These are phyloP conservation scores for Corella eumyota DNA, from an alignment of 23 tunicate species.

Conservation along the genomic window DNA sequence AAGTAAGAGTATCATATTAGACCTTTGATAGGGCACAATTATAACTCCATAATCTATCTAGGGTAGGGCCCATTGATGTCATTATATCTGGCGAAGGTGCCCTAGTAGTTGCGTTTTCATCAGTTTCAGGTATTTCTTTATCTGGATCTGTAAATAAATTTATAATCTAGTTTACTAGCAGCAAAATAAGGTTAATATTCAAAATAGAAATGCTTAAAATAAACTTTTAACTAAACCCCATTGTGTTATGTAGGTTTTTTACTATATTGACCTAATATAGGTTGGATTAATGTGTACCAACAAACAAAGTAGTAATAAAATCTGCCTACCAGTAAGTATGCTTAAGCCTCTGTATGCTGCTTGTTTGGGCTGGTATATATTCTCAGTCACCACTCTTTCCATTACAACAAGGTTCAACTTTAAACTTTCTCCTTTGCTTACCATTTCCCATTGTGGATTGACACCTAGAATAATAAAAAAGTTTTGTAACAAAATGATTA, in stretches of 20 bases:
- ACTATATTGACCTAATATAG: too few relatives aligned
- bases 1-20: too few relatives aligned
- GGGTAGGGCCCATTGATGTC: conserved; percentile 70
- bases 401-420: conserved; percentile 64
- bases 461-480: too few relatives aligned
- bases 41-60: conserved; percentile 72
- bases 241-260: too few relatives aligned
- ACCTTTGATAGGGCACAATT: conserved; percentile 59
- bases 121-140: conserved; percentile 43
- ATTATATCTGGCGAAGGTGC: conserved; percentile 61
- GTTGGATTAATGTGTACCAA: too few relatives aligned
- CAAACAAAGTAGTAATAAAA: too few relatives aligned
- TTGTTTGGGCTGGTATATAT: conserved; percentile 78
- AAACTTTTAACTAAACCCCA: too few relatives aligned
- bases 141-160: conserved; percentile 57
- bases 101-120: conserved; percentile 21
- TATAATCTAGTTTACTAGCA: too few relatives aligned
- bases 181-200: too few relatives aligned
- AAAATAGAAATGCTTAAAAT: too few relatives aligned
- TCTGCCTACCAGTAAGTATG: conserved; percentile 35
- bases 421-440: conserved; percentile 33
- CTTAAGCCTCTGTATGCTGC: conserved; percentile 73
- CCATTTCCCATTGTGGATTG: conserved; percentile 48
- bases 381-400: conserved; percentile 96
- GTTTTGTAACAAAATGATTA: too few relatives aligned